Evolutionary conservation across 2,888 invertebrate species (phyloP).

Genomic region (Agriopis leucophaearia): DNA sequence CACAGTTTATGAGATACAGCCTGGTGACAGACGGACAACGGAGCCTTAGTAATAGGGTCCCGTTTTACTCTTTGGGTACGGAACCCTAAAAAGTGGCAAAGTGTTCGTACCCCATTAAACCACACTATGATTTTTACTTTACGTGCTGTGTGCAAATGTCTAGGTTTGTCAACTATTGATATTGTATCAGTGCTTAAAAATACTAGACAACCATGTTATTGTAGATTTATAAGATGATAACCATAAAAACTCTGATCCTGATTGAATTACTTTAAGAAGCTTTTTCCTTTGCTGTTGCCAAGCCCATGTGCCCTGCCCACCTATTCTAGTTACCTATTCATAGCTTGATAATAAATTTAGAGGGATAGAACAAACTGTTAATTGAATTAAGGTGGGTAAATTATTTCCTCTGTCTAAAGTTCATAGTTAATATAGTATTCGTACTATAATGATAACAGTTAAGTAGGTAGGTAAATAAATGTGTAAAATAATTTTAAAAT

Average conservation of each 20-base stretch:
- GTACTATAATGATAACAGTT: not conserved
- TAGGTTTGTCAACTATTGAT: too few relatives aligned
- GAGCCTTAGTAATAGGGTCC: too few relatives aligned
- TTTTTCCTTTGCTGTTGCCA: slow-evolving; percentile 16
- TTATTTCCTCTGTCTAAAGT: not conserved
- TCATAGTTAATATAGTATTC: not conserved
- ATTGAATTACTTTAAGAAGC: slow-evolving; percentile 5
- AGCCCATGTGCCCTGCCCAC: slow-evolving; percentile 21
- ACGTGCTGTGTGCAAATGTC: too few relatives aligned
- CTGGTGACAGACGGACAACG: too few relatives aligned
- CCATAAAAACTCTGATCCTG: not conserved
- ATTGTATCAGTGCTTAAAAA: too few relatives aligned
- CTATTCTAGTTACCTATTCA: slow-evolving; percentile 18
- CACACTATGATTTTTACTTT: too few relatives aligned
- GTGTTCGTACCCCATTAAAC: too few relatives aligned
- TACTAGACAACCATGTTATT: too few relatives aligned
- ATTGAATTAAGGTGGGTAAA: slow-evolving; percentile 12
- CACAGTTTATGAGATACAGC: too few relatives aligned
- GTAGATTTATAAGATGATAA: too few relatives aligned
- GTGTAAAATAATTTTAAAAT: not conserved
- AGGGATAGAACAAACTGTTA: slow-evolving; percentile 5
- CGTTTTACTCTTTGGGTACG: too few relatives aligned
- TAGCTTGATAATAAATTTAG: slow-evolving; percentile 1
- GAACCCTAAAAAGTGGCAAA: too few relatives aligned
- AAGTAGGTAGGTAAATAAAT: not conserved